These are phyloP conservation scores for Vanessa cardui DNA, from an alignment of 2,888 invertebrate species.

Conservation along the genomic window DNA sequence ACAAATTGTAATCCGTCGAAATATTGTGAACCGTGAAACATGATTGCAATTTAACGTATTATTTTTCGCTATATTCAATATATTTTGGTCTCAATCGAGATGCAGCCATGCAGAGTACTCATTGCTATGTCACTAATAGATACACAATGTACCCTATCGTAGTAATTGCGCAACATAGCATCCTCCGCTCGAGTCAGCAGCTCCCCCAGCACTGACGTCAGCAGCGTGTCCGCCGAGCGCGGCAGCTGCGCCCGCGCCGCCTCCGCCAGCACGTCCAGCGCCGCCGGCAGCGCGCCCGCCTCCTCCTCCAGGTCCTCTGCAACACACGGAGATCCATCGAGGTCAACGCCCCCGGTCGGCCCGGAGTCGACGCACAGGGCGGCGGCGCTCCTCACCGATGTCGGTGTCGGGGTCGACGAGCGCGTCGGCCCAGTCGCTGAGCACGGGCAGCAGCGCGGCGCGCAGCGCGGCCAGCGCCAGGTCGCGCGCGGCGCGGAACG, in stretches of 20 bases:
- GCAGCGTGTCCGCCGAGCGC: constrained; percentile 51
- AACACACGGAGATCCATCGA: too few species aligned
- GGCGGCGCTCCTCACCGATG: constrained; percentile 43
- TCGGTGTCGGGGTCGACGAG: constrained; percentile 53
- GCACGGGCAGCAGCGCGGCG: constrained; percentile 56
- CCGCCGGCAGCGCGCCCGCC: constrained; percentile 62
- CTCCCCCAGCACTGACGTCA: constrained; percentile 52
- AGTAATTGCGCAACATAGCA: constrained; percentile 53
- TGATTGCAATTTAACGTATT: too few species aligned
- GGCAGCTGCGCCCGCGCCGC: constrained; percentile 48
- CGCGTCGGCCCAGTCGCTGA: constrained; percentile 58
- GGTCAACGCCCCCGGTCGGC: background rate
- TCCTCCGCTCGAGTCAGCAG: constrained; percentile 55
- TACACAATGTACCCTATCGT: constrained; percentile 45
- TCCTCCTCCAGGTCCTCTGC: constrained; percentile 66
- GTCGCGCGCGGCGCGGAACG: constrained; percentile 62
- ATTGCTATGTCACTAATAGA: background rate
- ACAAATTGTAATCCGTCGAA: too few species aligned
- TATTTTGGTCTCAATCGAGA: background rate
- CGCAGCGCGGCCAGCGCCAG: constrained; percentile 53
- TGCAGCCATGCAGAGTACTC: background rate
- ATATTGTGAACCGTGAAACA: too few species aligned
- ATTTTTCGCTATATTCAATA: too few species aligned
- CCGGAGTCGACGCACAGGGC: background rate
- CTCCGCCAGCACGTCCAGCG: constrained; percentile 60